Base-by-base conservation (phyloP, 1,140 invertebrate genomes). In the Anastrepha obliqua region DNA sequence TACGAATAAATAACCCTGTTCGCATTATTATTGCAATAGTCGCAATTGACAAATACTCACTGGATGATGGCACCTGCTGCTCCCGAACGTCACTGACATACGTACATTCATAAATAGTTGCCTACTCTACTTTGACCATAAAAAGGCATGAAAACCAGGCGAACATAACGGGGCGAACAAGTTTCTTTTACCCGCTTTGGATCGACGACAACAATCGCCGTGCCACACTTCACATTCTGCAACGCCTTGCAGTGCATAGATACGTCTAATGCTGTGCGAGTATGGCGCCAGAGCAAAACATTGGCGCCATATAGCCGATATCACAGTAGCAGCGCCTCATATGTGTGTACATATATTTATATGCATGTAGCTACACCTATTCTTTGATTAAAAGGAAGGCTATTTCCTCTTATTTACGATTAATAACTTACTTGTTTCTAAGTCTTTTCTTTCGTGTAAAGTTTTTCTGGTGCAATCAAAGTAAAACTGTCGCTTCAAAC, bases 91-190 rank as follows among this genome's bases (percentile, higher is more conserved):
- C 29, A 67, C 29, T 39, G 39, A 39, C 64, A 65, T 65, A 65
- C 8, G 20, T 65, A 65, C n/a, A 65, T 4, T 39, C 11, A 42
- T 47, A 74, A 47, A n/a, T 47, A 7, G 15, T 74, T 51, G 39
- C n/a, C 70, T 74, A 51, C 44, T 47, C 70, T 74, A 42, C 74
- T 86, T 88, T 88, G 74, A 88, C 88, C 88, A 88, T 88, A 88
- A 87, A 87, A 87, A 88, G 88, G 67, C 85, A 88, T 81, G 20
- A 81, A 87, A 78, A 88, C 86, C 88, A 88, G 88, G 88, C 88
- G 86, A 87, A 86, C 88, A 88, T 88, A 70, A 86, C 64, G 62
- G 62, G 74, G 74, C 47, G 67, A 58, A 70, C 29, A 59, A 59
- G 62, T 86, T 70, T 42, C 39, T 64, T 81, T 64, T 55, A 29